A percentile compares a stretch with the other conserved stretches of the same genome.
Conservation (phyloP, 2,888 invertebrate species). For the Himalopsyche anomala region DNA sequence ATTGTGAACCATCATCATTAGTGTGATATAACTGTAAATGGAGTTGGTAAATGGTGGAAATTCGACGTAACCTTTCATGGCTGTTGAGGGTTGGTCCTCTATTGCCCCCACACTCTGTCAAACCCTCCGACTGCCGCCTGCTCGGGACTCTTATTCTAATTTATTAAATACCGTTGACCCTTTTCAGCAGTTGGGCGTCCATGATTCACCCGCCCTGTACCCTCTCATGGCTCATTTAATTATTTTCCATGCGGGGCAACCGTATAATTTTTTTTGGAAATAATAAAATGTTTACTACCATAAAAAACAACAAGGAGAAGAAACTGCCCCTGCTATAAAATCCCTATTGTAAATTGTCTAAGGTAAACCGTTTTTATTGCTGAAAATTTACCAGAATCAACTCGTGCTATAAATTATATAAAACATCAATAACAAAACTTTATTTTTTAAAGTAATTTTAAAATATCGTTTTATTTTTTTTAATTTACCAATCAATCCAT, state of each 20-base stretch:
- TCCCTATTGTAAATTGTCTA: conserved; percentile 3
- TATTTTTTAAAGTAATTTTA: too few relatives aligned
- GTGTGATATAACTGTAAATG: conserved; percentile 30
- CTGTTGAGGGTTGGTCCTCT: conserved; percentile 12
- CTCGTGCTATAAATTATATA: not conserved
- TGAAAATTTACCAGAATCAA: not conserved
- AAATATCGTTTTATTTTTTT: too few relatives aligned
- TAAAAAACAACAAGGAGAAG: conserved; percentile 17
- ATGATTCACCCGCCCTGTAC: conserved; percentile 9
- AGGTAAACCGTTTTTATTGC: not conserved
- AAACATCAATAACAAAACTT: too few relatives aligned
- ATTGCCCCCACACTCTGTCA: not conserved
- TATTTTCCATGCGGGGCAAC: conserved; percentile 49
- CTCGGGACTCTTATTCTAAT: conserved; percentile 42
- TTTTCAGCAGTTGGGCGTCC: conserved; percentile 46
- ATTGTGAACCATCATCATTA: conserved; percentile 30
- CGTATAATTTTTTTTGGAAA: conserved; percentile 46
- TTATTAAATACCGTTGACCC: conserved; percentile 53
- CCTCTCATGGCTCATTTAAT: conserved; percentile 47
- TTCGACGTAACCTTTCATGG: conserved; percentile 27
- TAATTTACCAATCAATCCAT: too few relatives aligned
- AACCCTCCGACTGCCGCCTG: not conserved
- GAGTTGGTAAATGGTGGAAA: conserved; percentile 13
- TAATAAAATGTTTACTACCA: conserved; percentile 42
- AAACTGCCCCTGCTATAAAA: conserved; percentile 10